Conservation (phyloP, 2,113 vertebrate species). For the Phrynosoma platyrhinos region DNA sequence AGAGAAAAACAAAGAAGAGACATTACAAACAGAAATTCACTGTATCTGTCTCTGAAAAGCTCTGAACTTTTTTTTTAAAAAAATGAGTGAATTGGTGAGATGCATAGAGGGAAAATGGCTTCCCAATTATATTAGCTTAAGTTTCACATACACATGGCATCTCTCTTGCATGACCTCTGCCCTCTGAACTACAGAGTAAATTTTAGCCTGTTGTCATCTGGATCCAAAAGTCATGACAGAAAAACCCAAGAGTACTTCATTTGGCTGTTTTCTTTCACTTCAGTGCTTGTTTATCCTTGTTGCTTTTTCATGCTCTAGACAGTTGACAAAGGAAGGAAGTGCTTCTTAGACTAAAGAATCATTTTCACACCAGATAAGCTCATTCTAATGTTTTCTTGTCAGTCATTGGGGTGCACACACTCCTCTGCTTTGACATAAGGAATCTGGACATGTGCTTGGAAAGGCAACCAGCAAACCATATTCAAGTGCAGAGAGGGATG, state of each 20-base stretch:
- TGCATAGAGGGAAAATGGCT: neutral
- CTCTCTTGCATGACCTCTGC: conserved; percentile 1
- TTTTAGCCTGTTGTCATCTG: conserved; percentile 19
- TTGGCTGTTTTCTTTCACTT: conserved; percentile 32
- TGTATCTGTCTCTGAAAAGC: neutral
- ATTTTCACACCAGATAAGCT: neutral
- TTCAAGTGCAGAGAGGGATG: rapidly evolving
- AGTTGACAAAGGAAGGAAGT: conserved; percentile 19
- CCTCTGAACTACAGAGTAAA: conserved; percentile 9
- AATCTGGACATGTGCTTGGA: neutral
- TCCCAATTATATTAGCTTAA: conserved; percentile 26
- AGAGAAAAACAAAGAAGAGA: neutral
- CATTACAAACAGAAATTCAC: neutral
- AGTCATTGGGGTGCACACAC: rapidly evolving
- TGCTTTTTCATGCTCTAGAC: conserved; percentile 25
- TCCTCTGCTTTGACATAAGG: neutral
- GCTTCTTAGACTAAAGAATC: neutral
- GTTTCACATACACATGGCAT: rapidly evolving
- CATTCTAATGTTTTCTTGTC: neutral
- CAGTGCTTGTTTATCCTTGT: conserved; percentile 44
- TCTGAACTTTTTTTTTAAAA: neutral
- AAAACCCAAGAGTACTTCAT: conserved; percentile 11
- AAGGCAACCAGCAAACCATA: neutral
- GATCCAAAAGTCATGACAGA: conserved; percentile 13
- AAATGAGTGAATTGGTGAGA: conserved; percentile 24